A percentile compares a stretch with the other conserved stretches of the same genome.
Conservation (phyloP, 2,888 invertebrate genomes). For the Choristoneura rosaceana region DNA sequence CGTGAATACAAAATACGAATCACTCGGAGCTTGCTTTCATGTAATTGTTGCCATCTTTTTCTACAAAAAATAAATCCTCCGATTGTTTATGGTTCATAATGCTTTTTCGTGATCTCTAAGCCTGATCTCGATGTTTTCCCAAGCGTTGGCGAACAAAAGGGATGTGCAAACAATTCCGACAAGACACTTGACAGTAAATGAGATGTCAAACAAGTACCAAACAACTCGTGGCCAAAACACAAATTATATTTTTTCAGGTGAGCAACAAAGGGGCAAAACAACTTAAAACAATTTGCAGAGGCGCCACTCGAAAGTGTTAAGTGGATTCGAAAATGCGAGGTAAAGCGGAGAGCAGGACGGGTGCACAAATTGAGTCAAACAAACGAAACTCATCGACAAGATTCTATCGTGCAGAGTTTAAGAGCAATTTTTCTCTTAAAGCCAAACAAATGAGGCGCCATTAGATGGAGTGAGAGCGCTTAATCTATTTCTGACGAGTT, state of each 20-base stretch:
- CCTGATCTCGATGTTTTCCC: neutral
- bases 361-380: slow-evolving; percentile 72
- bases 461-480: slow-evolving; percentile 85
- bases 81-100: neutral
- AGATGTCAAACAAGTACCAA: slow-evolving; percentile 55
- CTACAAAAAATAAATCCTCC: neutral
- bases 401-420: slow-evolving; percentile 80
- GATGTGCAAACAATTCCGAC: slow-evolving; percentile 54
- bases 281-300: slow-evolving; percentile 69
- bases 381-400: slow-evolving; percentile 81
- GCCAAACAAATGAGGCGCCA: slow-evolving; percentile 85
- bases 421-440: slow-evolving; percentile 85
- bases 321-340: slow-evolving; percentile 71
- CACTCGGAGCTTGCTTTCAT: slow-evolving; percentile 58
- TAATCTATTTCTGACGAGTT: slow-evolving; percentile 86
- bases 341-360: slow-evolving; percentile 49
- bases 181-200: slow-evolving; percentile 60
- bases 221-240: slow-evolving; percentile 58
- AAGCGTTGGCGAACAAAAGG: slow-evolving; percentile 11
- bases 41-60: slow-evolving; percentile 51
- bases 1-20: slow-evolving; percentile 62
- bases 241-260: slow-evolving; percentile 71
- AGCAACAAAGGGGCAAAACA: slow-evolving; percentile 62
- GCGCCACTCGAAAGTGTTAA: slow-evolving; percentile 73
- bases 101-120: neutral